Evolutionary conservation across 2,888 invertebrate genomes (phyloP), one percentile per base, ranked within the genome.

Genomic region (Scelioninae gen. 2): DNA sequence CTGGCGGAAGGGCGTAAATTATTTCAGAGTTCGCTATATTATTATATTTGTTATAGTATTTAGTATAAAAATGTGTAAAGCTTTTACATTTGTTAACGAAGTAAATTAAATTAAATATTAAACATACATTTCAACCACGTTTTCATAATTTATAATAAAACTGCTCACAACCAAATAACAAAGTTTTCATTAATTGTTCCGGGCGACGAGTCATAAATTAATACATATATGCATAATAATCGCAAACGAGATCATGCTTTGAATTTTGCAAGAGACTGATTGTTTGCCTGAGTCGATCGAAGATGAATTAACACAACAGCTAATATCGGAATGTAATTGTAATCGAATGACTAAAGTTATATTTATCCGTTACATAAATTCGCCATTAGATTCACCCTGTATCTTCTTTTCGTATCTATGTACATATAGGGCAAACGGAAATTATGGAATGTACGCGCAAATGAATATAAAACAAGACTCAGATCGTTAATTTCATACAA

Each of bases 371-470:
- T 28, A 52, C 69, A 25, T 60, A 71, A 67, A 73, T 74, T 71
- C 63, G 65, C 73, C 58, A 55, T 70, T 64, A 68, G 50, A 74
- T 72, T 74, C 72, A 77, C 77, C 76, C 77, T 77, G 76, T 77
- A 73, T 74, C 67, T 65, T 72, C 64, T 58, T 64, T 41, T 43
- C 43, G 41, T 63, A 39, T 50, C 10, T 46, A 57, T 57, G 28
- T 61, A 31, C 15, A 39, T 61, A 39, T 50, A 57, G 57, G 43
- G 13, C 19, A 43, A 28, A 28, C 0, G n/a, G n/a, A 11, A 19
- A 9, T 13, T 50, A 16, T 15, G 10, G n/a, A 33, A 10, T 9
- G 33, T 3, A 13, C 9, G n/a, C n/a, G n/a, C n/a, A n/a, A n/a
- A n/a, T n/a, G n/a, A n/a, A n/a, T n/a, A n/a, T n/a, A n/a, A n/a